Conservation (phyloP, 2,113 vertebrate species). For the Prietella phreatophila region DNA sequence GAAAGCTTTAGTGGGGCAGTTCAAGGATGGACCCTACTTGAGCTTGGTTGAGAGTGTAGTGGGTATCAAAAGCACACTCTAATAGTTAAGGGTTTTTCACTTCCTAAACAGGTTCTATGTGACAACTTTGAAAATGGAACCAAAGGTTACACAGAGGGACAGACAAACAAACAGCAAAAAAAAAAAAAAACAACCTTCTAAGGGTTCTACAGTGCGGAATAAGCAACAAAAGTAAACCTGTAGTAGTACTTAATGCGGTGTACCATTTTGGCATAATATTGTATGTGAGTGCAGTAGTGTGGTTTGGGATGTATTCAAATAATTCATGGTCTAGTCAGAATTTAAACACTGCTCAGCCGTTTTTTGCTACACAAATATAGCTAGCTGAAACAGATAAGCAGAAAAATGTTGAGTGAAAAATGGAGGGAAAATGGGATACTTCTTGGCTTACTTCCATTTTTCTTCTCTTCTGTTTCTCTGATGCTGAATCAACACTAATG, state of each 20-base stretch:
- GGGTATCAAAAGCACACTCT: not conserved
- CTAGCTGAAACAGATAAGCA: not conserved
- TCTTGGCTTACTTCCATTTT: not conserved
- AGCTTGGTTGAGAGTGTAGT: not conserved
- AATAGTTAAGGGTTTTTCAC: not conserved
- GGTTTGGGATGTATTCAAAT: constrained; percentile 2
- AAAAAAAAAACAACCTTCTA: not conserved
- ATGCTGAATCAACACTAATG: not conserved
- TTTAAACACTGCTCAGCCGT: not conserved
- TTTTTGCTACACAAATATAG: not conserved
- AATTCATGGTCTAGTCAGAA: not conserved
- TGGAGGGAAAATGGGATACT: not conserved
- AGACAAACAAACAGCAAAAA: not conserved
- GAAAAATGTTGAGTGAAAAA: not conserved
- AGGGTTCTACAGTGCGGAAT: not conserved
- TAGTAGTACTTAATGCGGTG: not conserved
- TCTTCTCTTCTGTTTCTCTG: not conserved
- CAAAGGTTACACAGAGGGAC: not conserved
- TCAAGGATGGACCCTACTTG: not conserved
- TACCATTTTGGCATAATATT: not conserved
- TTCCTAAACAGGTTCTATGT: not conserved
- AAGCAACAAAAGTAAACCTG: not conserved
- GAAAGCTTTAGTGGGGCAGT: not conserved
- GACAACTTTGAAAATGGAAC: not conserved
- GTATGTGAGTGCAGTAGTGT: not conserved